Evolutionary conservation across 2,113 vertebrate species (phyloP).

Genomic region (Gymnocephalus cernua): DNA sequence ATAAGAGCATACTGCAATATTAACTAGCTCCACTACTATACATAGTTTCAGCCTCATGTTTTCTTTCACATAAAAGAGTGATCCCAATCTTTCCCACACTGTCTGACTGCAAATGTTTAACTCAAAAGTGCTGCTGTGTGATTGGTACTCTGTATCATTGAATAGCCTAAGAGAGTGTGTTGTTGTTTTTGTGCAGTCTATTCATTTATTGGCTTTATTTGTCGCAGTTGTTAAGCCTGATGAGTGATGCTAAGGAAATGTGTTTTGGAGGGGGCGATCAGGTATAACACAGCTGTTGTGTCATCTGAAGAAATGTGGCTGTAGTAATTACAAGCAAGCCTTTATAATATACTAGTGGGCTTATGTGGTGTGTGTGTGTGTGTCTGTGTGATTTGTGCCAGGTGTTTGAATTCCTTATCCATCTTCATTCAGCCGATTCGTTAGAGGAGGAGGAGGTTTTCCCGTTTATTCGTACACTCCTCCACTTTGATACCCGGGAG

Average conservation of each 20-base stretch:
- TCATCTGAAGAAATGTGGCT: slow-evolving; percentile 1
- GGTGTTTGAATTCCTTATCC: slow-evolving; percentile 98
- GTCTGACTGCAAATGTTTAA: too few relatives aligned
- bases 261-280: neutral
- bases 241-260: neutral
- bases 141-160: too few relatives aligned
- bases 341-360: neutral
- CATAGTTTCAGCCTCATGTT: too few relatives aligned
- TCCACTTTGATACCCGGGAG: slow-evolving; percentile 97
- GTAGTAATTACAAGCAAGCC: neutral
- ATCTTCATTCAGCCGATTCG: slow-evolving; percentile 91
- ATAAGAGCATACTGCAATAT: too few relatives aligned
- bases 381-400: slow-evolving; percentile 62
- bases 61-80: too few relatives aligned
- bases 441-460: slow-evolving; percentile 93
- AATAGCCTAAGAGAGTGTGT: too few relatives aligned
- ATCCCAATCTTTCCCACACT: too few relatives aligned
- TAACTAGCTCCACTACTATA: too few relatives aligned
- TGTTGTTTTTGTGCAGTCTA: neutral
- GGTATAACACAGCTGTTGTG: too few relatives aligned
- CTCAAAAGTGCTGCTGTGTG: neutral
- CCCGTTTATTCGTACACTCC: slow-evolving; percentile 91
- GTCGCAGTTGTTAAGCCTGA: neutral
- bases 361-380: neutral
- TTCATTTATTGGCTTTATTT: neutral